Conservation (phyloP, 2,797 vertebrate species). For the Sparidentex hasta region DNA sequence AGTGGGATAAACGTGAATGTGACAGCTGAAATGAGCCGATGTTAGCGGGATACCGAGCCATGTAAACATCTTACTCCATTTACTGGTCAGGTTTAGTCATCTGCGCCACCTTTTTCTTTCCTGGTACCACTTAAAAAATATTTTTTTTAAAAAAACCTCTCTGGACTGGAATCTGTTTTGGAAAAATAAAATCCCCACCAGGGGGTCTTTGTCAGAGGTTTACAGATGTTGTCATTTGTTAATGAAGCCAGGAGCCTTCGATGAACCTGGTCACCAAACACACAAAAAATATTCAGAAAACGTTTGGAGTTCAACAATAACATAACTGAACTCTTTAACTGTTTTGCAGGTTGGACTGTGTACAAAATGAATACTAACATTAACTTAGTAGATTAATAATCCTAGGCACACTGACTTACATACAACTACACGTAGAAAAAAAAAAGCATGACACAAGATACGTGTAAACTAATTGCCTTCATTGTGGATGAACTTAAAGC, state of each 20-base stretch:
- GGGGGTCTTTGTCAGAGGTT: constrained; percentile 29
- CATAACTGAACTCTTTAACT: neutral
- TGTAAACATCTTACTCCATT: constrained; percentile 48
- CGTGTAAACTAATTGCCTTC: constrained; percentile 22
- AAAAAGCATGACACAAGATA: neutral
- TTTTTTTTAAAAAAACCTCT: constrained; percentile 9
- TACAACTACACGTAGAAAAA: constrained; percentile 15
- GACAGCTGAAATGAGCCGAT: constrained; percentile 25
- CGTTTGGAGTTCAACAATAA: neutral
- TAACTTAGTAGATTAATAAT: constrained; percentile 7
- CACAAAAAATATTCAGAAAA: neutral
- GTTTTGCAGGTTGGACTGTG: constrained; percentile 8
- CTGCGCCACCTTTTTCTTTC: constrained; percentile 15
- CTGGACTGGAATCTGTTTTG: constrained; percentile 22
- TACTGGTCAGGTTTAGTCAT: constrained; percentile 44
- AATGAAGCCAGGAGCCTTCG: neutral
- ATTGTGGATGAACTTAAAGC: constrained; percentile 27
- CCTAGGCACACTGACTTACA: neutral
- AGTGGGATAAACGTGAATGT: constrained; percentile 36
- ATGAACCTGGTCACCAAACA: neutral
- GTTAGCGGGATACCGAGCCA: constrained; percentile 35
- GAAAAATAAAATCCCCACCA: constrained; percentile 48
- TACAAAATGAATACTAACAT: constrained; percentile 10
- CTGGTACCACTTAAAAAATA: constrained; percentile 15
- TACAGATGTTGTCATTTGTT: constrained; percentile 9